Percentiles rank a stretch among this genome's conserved stretches.
Conservation (phyloP, 2,113 vertebrate species). For the Bujurquina vittata region DNA sequence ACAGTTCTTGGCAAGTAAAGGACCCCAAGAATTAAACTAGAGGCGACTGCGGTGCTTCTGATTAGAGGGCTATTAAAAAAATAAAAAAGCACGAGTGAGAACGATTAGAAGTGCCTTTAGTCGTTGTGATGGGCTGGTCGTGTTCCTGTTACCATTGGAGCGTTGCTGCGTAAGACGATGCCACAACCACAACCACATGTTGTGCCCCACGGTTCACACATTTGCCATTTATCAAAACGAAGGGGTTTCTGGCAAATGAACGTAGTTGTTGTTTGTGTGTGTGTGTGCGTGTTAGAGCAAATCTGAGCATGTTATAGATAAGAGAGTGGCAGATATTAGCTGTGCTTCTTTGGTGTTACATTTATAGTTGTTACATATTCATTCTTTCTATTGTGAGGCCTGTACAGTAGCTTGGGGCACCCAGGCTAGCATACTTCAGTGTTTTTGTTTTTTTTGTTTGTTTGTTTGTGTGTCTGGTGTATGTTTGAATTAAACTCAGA, state of each 20-base stretch:
- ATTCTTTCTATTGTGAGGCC: constrained; percentile 44
- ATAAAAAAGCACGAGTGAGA: neutral
- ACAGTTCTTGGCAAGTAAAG: constrained; percentile 66
- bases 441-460: constrained; percentile 4
- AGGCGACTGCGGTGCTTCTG: constrained; percentile 47
- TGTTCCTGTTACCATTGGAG: constrained; percentile 36
- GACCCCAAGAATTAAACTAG: constrained; percentile 54
- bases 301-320: constrained; percentile 48
- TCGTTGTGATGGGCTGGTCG: constrained; percentile 43
- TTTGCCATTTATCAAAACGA: constrained; percentile 42
- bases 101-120: constrained; percentile 73
- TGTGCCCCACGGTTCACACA: constrained; percentile 38
- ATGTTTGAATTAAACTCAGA: constrained; percentile 46
- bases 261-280: constrained; percentile 11
- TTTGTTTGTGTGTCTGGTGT: constrained; percentile 22
- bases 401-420: constrained; percentile 56
- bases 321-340: constrained; percentile 40
- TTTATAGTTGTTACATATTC: constrained; percentile 66
- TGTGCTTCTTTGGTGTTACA: constrained; percentile 59
- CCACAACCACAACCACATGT: constrained; percentile 43
- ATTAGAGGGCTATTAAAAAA: constrained; percentile 49
- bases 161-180: constrained; percentile 42
- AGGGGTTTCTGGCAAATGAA: constrained; percentile 27
- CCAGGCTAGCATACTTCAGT: constrained; percentile 37
- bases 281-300: constrained; percentile 24